Evolutionary conservation across 37 sponge, comb jelly and placozoan genomes (phyloP).

Genomic region (Geodia barretti): DNA sequence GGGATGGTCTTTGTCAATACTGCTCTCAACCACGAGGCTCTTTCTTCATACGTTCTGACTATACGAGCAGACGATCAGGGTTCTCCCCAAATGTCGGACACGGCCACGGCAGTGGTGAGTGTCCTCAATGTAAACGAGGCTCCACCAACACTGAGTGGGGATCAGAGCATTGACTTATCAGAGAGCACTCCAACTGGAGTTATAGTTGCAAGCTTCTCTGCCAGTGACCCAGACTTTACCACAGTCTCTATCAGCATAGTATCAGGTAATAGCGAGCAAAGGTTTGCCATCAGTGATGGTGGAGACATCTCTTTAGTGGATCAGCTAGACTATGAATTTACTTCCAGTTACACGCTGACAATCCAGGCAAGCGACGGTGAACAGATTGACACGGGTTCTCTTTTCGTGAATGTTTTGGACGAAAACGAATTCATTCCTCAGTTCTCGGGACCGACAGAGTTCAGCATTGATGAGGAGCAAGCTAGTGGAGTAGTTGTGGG

Average conservation of each 20-base stretch:
- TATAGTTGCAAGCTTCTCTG: constrained; percentile 27
- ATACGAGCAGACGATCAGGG: constrained; percentile 50
- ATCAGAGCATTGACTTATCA: constrained; percentile 32
- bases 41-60: constrained; percentile 18
- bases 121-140: constrained; percentile 81
- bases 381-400: not conserved
- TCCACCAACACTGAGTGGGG: constrained; percentile 39
- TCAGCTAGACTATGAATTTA: constrained; percentile 71
- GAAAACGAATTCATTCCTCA: constrained; percentile 79
- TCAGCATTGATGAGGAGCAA: constrained; percentile 49
- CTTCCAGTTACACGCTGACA: constrained; percentile 28
- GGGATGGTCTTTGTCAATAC: not conserved
- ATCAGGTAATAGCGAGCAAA: constrained; percentile 32
- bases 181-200: constrained; percentile 41
- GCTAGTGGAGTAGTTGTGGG: constrained; percentile 31
- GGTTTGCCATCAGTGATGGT: constrained; percentile 52
- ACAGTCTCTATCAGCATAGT: constrained; percentile 15
- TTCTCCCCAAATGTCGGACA: constrained; percentile 24
- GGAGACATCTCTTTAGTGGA: constrained; percentile 57
- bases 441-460: constrained; percentile 21
- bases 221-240: constrained; percentile 38
- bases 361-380: constrained; percentile 59
- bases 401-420: constrained; percentile 68
- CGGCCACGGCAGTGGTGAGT: constrained; percentile 27
- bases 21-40: constrained; percentile 50